A percentile compares a stretch with the other conserved stretches of the same genome.
Conservation (phyloP, 1,140 invertebrate species). For the Metaphire vulgaris region DNA sequence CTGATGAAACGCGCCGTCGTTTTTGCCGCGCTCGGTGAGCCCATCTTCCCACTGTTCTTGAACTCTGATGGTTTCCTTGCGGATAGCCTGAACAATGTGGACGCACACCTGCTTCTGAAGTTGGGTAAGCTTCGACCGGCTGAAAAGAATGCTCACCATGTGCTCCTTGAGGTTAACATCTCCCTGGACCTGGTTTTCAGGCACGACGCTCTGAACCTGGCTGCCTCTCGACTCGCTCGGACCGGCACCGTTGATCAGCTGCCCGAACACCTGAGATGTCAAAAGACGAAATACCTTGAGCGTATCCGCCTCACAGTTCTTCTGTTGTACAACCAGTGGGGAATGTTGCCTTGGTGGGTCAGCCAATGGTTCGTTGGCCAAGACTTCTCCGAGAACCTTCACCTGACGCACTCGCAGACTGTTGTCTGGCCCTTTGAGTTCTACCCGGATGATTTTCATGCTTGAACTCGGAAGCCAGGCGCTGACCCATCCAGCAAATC, state of each 20-base stretch:
- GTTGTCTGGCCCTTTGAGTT: conserved; percentile 84
- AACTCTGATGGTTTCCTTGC: conserved; percentile 73
- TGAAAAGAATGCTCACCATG: conserved; percentile 93
- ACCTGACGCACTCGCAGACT: conserved; percentile 81
- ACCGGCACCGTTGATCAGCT: conserved; percentile 66
- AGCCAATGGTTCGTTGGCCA: conserved; percentile 34
- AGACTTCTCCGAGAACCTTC: conserved; percentile 49
- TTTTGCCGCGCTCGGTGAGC: conserved; percentile 29
- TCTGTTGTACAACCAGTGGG: conserved; percentile 50
- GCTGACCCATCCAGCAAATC: conserved; percentile 67
- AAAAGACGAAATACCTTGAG: conserved; percentile 86
- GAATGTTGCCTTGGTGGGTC: conserved; percentile 38
- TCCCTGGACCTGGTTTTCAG: conserved; percentile 54
- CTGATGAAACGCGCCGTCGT: conserved; percentile 10
- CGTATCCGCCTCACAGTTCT: conserved; percentile 84
- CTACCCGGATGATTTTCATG: conserved; percentile 62
- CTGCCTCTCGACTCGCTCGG: conserved; percentile 36
- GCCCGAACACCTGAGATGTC: conserved; percentile 88
- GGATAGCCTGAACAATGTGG: conserved; percentile 87
- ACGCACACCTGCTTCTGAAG: conserved; percentile 88
- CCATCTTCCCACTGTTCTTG: conserved; percentile 78
- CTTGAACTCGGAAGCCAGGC: not conserved
- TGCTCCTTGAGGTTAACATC: conserved; percentile 78
- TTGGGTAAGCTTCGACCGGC: conserved; percentile 83
- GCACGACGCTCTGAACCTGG: conserved; percentile 29